These are phyloP conservation scores for Thermophis baileyi DNA, from an alignment of 2,113 vertebrate species.

Conservation along the genomic window DNA sequence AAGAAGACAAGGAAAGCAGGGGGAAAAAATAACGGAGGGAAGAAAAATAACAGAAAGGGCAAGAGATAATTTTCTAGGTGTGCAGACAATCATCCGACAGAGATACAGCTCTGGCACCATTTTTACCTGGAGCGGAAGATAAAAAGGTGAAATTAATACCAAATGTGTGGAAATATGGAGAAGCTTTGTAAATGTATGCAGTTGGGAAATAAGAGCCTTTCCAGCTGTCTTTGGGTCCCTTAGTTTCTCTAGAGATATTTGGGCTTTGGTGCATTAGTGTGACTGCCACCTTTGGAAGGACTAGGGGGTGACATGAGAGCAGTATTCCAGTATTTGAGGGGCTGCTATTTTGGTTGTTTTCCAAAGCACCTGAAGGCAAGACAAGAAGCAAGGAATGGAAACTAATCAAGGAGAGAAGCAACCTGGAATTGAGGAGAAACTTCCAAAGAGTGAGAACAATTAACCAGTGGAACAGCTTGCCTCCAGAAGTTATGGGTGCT, in stretches of 20 bases:
- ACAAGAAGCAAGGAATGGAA: background rate
- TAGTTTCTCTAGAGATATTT: background rate
- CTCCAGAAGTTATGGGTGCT: too few species aligned
- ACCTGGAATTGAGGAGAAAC: background rate
- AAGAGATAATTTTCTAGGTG: constrained; percentile 15
- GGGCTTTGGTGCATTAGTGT: background rate
- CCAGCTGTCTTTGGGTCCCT: background rate
- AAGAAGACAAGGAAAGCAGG: background rate
- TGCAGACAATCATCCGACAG: background rate
- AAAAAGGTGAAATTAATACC: background rate
- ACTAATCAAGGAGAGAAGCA: background rate
- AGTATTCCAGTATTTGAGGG: background rate
- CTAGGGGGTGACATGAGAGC: background rate
- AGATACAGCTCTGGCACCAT: background rate
- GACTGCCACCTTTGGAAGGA: background rate
- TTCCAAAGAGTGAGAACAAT: background rate
- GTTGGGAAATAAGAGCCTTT: background rate
- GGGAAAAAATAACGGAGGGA: background rate
- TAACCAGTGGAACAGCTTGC: background rate
- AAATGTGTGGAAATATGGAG: background rate
- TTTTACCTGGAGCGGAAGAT: background rate
- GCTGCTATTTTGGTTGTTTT: background rate
- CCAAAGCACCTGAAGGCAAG: background rate
- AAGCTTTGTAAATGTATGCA: background rate
- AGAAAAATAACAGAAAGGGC: background rate